Base-by-base conservation (phyloP, 2,888 invertebrate genomes). In the Physocephala rufipes region DNA sequence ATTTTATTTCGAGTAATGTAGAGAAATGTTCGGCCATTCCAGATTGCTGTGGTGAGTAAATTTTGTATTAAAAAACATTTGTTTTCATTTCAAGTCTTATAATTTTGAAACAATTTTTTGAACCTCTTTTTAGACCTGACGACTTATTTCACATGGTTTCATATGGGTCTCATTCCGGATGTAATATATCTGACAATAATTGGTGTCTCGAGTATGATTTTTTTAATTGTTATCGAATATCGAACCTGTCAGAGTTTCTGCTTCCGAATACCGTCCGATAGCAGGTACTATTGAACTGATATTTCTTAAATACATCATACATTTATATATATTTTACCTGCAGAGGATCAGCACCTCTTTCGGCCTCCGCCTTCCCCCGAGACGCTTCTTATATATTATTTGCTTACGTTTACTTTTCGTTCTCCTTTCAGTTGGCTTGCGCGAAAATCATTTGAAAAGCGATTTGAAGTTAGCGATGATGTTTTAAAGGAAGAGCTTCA, bases 41-140 rank as follows among this genome's bases (percentile, higher is more conserved):
- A 5, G 71, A 77, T 30, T 80, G 80, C 70, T 79, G 80, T 76
- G 43, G 80, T 80, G 67, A 79, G 79, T 79, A 55, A 28, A 30
- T 43, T 28, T 21, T 21, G 36, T 30, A 49, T 21, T n/a, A 3
- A 12, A 4, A 13, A 70, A 62, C 36, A 13, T 21, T 62, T 2
- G 30, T 62, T n/a, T 9, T 43, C 19, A 43, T 47, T 24, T 15
- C 12, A 19, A 26, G 5, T 47, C 15, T 24, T 9, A 5, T 49
- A 1, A 12, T 19, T 49, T 15, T 49, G 49, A 15, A 58, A 24
- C 26, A 24, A 58, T 19, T 36, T 36, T 36, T 45, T 45, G 9
- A 13, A 62, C 47, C 12, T 19, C 9, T 49, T 28, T 19, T 1
- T 30, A 68, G 68, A 30, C 21, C 4, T 13, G 13, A 13, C 55